Evolutionary conservation across 2,113 vertebrate species (phyloP), one percentile per base, ranked within the genome.

Genomic region (Chitala chitala): DNA sequence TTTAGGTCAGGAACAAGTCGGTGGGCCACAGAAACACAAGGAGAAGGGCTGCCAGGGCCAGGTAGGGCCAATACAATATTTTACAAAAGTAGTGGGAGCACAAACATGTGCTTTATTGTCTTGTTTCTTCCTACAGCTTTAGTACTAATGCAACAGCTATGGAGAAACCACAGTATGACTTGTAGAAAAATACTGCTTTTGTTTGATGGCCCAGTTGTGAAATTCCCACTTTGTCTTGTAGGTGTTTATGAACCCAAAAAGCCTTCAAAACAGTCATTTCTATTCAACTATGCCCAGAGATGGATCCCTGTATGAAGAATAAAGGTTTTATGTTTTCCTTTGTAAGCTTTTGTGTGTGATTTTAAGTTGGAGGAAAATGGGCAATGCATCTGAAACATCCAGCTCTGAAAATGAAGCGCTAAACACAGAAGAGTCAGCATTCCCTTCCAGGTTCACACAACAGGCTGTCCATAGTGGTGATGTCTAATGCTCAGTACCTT

Each of bases 1-100:
- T 93, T 93, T 10, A 82, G 89, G 74, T 93, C 92, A 33, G 89
- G 71, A 70, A 90, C 86, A 5, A 74, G 81, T 42, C 77, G 85
- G 38, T 84, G 81, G 84, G 5, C 63, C 0, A 22, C 7, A 3
- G 48, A 5, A 0, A 0, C 58, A 0, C 24, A 15, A 36, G 79
- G 70, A 31, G 31, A 80, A 12, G 55, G 6, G 1, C 36, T 79
- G 0, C 92, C 91, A 0, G 90, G 90, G n/a, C 92, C 94, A 89
- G 91, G 91, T 94, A 65, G 81, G 81, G 61, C 33, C 26, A 76
- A 76, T 46, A 22, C 4, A 15, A 64, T 40, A n/a, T 15, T 2
- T 8, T 2, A 58, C 55, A 8, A 58, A 5, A 22, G 15, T 5
- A 15, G 6, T 58, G 59, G 4, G 15, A 6, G 31, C 7, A n/a